A percentile compares a stretch with the other conserved stretches of the same genome.
These are phyloP conservation scores for Acleris sparsana DNA, from an alignment of 2,888 invertebrate species.

Conservation along the genomic window DNA sequence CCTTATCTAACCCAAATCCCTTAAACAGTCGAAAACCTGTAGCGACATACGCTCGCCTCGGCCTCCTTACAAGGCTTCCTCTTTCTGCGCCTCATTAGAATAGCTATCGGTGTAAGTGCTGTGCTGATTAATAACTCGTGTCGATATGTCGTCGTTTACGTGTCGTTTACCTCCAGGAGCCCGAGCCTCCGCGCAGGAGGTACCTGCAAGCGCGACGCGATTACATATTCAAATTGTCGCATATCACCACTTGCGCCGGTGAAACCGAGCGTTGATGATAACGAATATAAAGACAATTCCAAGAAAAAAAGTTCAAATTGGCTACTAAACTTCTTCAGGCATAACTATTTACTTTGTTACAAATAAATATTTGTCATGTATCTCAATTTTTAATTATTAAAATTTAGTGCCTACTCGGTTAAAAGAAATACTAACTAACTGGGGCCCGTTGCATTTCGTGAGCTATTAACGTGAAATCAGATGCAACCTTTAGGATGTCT, in stretches of 20 bases:
- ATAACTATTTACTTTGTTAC: no score
- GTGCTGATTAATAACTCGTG: conserved; percentile 78
- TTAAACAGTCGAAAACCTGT: conserved; percentile 31
- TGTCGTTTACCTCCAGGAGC: conserved; percentile 77
- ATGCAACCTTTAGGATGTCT: conserved; percentile 27
- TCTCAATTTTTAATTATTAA: no score
- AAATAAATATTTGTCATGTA: no score
- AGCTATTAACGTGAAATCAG: conserved; percentile 15
- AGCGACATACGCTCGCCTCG: conserved; percentile 64
- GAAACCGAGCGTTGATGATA: conserved; percentile 60
- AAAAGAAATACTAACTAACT: background rate
- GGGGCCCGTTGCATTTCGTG: background rate
- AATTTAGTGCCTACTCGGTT: no score
- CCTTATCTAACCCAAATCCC: conserved; percentile 29
- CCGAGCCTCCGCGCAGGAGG: conserved; percentile 59
- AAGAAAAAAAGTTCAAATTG: no score
- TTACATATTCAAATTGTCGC: conserved; percentile 68
- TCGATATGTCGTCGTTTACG: conserved; percentile 72
- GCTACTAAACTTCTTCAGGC: no score
- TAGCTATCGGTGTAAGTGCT: conserved; percentile 74
- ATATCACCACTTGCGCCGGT: conserved; percentile 63
- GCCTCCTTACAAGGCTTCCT: conserved; percentile 70
- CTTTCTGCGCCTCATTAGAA: conserved; percentile 77
- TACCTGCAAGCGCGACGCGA: conserved; percentile 49
- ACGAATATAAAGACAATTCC: background rate